Evolutionary conservation across 2,113 vertebrate species (phyloP).

Genomic region (Synodontis membranacea): DNA sequence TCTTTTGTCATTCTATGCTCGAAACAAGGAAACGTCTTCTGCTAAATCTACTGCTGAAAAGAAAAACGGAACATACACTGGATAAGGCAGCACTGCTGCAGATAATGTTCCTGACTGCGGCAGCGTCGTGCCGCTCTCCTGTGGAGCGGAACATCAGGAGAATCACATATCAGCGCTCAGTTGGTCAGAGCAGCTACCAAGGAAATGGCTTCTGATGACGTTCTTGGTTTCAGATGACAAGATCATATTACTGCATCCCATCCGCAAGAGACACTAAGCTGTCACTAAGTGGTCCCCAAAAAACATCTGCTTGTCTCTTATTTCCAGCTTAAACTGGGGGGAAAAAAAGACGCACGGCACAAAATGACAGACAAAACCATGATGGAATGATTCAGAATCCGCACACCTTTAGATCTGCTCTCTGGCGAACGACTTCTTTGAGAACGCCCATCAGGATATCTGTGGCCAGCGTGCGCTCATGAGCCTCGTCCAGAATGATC

Average conservation of each 20-base stretch:
- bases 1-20: background rate
- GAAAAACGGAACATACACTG: background rate
- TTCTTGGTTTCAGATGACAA: slow-evolving; percentile 25
- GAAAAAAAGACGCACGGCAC: background rate
- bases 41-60: background rate
- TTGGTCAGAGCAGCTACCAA: slow-evolving; percentile 16
- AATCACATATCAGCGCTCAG: slow-evolving; percentile 23
- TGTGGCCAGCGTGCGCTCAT: slow-evolving; percentile 93
- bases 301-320: slow-evolving; percentile 10
- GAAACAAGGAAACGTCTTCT: background rate
- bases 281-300: background rate
- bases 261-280: background rate
- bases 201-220: slow-evolving; percentile 29
- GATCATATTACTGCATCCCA: slow-evolving; percentile 14
- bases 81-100: background rate
- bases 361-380: slow-evolving; percentile 1
- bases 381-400: background rate
- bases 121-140: slow-evolving; percentile 9
- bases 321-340: background rate
- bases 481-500: slow-evolving; percentile 95
- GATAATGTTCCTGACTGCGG: slow-evolving; percentile 6
- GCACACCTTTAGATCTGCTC: slow-evolving; percentile 89
- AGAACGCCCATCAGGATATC: slow-evolving; percentile 97
- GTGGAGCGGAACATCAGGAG: slow-evolving; percentile 21
- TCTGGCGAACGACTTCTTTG: slow-evolving; percentile 92